Conservation (phyloP, 2,113 vertebrate genomes). For the Oncorhynchus clarkii region DNA sequence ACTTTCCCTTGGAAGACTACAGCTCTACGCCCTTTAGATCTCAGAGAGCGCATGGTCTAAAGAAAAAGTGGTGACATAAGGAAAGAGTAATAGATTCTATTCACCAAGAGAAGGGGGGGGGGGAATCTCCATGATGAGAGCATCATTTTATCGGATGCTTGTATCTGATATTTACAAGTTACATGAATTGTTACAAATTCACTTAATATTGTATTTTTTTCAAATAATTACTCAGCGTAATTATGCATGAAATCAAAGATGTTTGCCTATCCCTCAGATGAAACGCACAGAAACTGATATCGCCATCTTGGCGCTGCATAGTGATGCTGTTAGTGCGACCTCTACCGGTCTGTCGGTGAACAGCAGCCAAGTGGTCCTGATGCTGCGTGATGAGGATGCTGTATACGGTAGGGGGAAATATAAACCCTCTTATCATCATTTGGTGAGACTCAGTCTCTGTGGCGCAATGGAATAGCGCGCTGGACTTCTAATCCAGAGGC, state of each 20-base stretch:
- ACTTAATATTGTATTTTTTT: background rate
- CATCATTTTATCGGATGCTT: background rate
- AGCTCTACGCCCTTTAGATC: too few relatives aligned
- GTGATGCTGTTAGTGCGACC: conserved; percentile 47
- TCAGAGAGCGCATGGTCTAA: background rate
- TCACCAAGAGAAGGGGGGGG: background rate
- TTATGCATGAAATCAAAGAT: too few relatives aligned
- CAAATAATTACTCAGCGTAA: too few relatives aligned
- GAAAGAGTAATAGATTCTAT: background rate
- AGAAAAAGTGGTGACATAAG: background rate
- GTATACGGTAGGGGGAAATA: conserved; percentile 39
- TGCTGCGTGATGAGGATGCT: conserved; percentile 69
- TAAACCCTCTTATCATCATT: conserved; percentile 53
- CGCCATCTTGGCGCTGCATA: conserved; percentile 23
- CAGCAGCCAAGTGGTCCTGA: conserved; percentile 69
- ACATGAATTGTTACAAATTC: background rate
- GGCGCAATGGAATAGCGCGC: conserved; percentile 99
- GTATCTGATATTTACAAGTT: background rate
- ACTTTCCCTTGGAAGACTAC: too few relatives aligned
- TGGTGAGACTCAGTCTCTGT: conserved; percentile 79
- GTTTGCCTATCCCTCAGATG: background rate
- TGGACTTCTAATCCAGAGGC: conserved; percentile 99
- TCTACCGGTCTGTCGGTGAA: conserved; percentile 45
- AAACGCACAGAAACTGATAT: background rate
- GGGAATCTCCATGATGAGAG: background rate